Evolutionary conservation across 2,113 vertebrate species (phyloP).

Genomic region (Saguinus imperator): DNA sequence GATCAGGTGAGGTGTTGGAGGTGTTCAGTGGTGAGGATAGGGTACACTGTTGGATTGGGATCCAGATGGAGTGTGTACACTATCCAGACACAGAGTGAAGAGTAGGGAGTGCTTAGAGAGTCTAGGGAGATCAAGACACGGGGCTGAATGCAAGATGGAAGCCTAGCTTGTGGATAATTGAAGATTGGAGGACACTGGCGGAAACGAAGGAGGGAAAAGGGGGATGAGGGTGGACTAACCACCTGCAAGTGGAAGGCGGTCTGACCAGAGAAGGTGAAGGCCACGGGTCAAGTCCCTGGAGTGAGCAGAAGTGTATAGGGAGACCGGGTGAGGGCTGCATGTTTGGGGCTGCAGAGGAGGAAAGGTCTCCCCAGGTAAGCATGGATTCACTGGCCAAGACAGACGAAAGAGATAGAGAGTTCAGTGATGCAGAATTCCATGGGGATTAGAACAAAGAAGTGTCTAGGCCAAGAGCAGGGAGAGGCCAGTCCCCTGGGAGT

Average conservation of each 20-base stretch:
- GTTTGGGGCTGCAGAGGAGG: no score
- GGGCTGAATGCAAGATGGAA: background rate
- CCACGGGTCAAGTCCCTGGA: background rate
- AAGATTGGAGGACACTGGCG: background rate
- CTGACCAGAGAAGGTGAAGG: background rate
- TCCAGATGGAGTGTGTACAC: background rate
- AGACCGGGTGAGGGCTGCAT: no score
- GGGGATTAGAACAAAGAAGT: background rate
- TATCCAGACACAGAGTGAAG: background rate
- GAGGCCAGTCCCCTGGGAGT: background rate
- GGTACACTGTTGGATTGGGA: rapidly evolving
- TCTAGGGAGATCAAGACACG: no score
- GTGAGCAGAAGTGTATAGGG: background rate
- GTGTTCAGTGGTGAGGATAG: no score
- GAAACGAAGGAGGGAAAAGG: background rate
- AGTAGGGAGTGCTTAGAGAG: rapidly evolving
- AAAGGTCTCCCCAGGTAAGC: background rate
- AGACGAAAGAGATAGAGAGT: background rate
- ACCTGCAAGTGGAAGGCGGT: background rate
- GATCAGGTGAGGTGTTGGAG: background rate
- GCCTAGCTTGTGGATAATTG: rapidly evolving
- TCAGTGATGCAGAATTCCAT: background rate
- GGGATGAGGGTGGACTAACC: background rate
- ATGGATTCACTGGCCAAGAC: background rate
- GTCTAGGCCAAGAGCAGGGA: background rate